Conservation (phyloP, 2,888 invertebrate species). For the Zygaena filipendulae region DNA sequence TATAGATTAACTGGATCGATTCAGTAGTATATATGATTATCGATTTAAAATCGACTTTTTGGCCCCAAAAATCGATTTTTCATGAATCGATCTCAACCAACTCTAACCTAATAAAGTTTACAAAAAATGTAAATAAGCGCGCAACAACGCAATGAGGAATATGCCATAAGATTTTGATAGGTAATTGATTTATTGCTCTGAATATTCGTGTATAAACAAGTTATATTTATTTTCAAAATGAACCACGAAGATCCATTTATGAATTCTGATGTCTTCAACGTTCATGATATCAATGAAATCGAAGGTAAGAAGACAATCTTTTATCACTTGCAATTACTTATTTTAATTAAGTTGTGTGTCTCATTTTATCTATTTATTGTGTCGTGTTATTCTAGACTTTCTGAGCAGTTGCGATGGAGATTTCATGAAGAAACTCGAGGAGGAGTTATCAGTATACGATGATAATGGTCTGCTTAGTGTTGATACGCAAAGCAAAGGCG, state of each 20-base stretch:
- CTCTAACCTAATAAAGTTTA: too few relatives aligned
- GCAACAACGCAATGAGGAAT: too few relatives aligned
- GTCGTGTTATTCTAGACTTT: slow-evolving; percentile 66
- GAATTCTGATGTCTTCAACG: slow-evolving; percentile 70
- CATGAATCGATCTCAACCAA: too few relatives aligned
- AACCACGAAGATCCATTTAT: slow-evolving; percentile 47
- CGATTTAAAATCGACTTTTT: too few relatives aligned
- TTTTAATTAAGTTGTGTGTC: slow-evolving; percentile 4
- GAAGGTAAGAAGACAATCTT: slow-evolving; percentile 64
- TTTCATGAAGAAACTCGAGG: slow-evolving; percentile 65
- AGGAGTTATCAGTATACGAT: slow-evolving; percentile 45
- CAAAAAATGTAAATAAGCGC: too few relatives aligned
- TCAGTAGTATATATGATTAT: too few relatives aligned
- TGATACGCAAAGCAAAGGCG: slow-evolving; percentile 34
- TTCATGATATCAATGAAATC: slow-evolving; percentile 74
- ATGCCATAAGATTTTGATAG: too few relatives aligned
- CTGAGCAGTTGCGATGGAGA: slow-evolving; percentile 75
- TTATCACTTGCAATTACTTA: background rate
- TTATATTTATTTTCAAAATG: too few relatives aligned
- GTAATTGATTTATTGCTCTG: too few relatives aligned
- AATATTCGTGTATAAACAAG: too few relatives aligned
- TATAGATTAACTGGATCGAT: too few relatives aligned
- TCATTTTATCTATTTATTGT: slow-evolving; percentile 13
- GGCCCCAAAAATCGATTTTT: too few relatives aligned
- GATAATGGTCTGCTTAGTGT: slow-evolving; percentile 36